phyloP scores from a whole-genome alignment of 2,113 vertebrate species.

The Lates calcarifer region DNA sequence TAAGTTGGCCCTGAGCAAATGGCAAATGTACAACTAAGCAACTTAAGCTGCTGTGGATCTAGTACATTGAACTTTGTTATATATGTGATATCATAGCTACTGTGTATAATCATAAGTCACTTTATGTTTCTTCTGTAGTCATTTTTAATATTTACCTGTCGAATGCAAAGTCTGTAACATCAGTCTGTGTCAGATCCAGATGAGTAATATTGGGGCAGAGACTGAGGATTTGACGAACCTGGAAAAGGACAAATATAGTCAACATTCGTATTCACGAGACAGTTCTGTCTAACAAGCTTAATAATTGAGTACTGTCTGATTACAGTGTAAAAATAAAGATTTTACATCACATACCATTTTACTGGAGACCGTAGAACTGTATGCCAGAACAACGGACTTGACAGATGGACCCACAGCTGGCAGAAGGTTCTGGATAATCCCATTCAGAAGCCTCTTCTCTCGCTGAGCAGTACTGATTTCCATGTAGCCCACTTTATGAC shows the following conservation, averaged over 20 bases:
- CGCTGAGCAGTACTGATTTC: constrained; percentile 89
- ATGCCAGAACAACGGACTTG: constrained; percentile 93
- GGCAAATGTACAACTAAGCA: not conserved
- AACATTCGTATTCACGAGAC: not conserved
- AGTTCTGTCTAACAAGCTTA: not conserved
- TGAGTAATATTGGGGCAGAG: constrained; percentile 94
- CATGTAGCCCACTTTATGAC: constrained; percentile 79
- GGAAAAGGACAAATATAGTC: constrained; percentile 31
- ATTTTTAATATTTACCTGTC: constrained; percentile 75
- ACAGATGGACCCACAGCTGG: constrained; percentile 91
- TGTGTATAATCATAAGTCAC: not conserved
- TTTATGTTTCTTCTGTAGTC: not conserved
- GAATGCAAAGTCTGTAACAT: constrained; percentile 88
- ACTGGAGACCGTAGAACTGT: constrained; percentile 94
- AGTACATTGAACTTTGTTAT: not conserved
- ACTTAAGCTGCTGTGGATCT: not conserved
- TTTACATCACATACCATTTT: constrained; percentile 91
- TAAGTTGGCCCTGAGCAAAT: not conserved
- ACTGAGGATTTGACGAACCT: constrained; percentile 96
- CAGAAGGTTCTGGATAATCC: constrained; percentile 93
- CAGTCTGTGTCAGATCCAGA: constrained; percentile 96
- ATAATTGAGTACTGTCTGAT: not conserved
- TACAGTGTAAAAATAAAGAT: not conserved
- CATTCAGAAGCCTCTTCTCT: constrained; percentile 93
- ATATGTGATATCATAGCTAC: not conserved